Conservation (phyloP, 2,797 vertebrate genomes). For the Hemibagrus guttatus region DNA sequence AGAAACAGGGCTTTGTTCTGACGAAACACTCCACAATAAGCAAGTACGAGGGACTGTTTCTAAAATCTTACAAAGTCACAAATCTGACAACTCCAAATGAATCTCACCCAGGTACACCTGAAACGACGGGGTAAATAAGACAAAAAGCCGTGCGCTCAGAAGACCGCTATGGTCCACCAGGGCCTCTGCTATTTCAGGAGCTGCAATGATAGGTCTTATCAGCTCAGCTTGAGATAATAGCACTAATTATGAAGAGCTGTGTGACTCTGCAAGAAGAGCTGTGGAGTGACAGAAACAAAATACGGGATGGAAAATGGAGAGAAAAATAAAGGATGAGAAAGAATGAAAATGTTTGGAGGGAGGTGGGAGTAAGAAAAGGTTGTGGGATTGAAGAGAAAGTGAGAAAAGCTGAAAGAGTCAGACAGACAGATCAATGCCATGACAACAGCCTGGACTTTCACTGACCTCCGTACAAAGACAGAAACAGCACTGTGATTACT, state of each 20-base stretch:
- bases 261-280: neutral
- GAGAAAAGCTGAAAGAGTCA: constrained; percentile 26
- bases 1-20: neutral
- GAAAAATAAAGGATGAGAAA: neutral
- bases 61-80: neutral
- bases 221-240: constrained; percentile 49
- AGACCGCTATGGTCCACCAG: neutral
- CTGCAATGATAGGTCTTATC: constrained; percentile 45
- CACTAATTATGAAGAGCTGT: constrained; percentile 40
- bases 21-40: neutral
- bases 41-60: neutral
- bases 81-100: neutral
- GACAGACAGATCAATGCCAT: neutral
- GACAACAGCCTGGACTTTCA: constrained; percentile 41
- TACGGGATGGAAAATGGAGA: neutral
- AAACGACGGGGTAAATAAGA: constrained; percentile 35
- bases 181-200: constrained; percentile 52
- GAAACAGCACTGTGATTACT: no score
- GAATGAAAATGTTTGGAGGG: constrained; percentile 10
- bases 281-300: constrained; percentile 9
- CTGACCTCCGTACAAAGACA: neutral
- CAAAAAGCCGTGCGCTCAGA: neutral
- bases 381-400: neutral
- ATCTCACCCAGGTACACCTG: neutral
- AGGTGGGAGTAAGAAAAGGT: neutral